Evolutionary conservation across 2,113 vertebrate species (phyloP).

Genomic region (Vicugna pacos): DNA sequence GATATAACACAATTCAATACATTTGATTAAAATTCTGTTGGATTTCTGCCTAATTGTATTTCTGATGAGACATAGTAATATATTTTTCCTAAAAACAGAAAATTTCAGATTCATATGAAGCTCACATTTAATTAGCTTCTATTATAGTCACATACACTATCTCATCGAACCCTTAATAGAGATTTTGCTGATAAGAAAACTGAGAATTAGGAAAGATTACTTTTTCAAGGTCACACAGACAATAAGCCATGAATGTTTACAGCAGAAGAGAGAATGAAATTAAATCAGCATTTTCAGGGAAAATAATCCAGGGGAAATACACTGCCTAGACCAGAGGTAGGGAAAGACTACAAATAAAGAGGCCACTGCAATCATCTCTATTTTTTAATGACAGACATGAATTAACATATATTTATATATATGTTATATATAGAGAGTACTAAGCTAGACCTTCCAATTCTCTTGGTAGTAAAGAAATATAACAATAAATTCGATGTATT

Average conservation of each 20-base stretch:
- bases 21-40: constrained; percentile 42
- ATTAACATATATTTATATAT: not conserved
- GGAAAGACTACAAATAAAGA: not conserved
- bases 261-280: constrained; percentile 41
- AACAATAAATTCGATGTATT: not conserved
- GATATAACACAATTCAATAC: not conserved
- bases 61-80: not conserved
- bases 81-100: constrained; percentile 12
- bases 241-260: not conserved
- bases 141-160: not conserved
- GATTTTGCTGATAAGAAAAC: constrained; percentile 39
- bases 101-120: not conserved
- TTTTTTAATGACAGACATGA: constrained; percentile 12
- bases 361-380: not conserved
- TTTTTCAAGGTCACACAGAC: not conserved
- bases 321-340: not conserved
- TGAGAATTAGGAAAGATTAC: not conserved
- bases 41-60: constrained; percentile 40
- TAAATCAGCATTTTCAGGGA: not conserved
- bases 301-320: not conserved
- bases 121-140: not conserved
- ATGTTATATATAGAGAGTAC: not conserved
- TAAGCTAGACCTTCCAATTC: not conserved
- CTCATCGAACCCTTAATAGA: not conserved
- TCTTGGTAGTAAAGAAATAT: not conserved